These are phyloP conservation scores for Perithous albicinctus DNA, from an alignment of 2,888 invertebrate genomes.

Conservation along the genomic window DNA sequence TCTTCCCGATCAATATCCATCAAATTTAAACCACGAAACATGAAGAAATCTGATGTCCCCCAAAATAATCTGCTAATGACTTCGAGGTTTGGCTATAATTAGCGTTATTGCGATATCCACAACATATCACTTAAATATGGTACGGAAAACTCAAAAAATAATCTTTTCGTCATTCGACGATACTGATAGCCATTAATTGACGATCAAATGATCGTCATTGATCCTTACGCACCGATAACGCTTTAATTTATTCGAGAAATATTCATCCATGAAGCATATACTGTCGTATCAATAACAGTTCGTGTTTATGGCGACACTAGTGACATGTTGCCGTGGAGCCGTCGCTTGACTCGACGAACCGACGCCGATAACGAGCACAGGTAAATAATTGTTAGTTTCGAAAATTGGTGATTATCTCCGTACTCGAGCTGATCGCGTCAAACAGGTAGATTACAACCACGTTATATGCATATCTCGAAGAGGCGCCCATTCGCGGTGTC, in stretches of 20 bases:
- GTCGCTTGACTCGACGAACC: neutral
- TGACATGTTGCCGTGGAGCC: neutral
- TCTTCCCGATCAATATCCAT: constrained; percentile 3
- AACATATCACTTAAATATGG: constrained; percentile 10
- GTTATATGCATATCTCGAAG: constrained; percentile 18
- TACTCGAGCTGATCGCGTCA: neutral
- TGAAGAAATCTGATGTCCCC: neutral
- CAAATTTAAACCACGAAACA: neutral
- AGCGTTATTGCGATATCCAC: constrained; percentile 29
- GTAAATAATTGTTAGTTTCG: constrained; percentile 36
- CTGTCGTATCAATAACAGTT: constrained; percentile 18
- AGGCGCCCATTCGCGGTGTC: neutral
- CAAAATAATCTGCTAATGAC: constrained; percentile 9
- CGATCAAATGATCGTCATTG: constrained; percentile 44
- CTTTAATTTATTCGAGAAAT: constrained; percentile 53
- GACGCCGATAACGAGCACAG: constrained; percentile 20
- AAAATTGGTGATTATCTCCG: constrained; percentile 16
- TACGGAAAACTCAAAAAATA: constrained; percentile 31
- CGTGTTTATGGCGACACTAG: constrained; percentile 1
- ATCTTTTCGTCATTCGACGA: constrained; percentile 33
- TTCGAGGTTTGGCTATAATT: constrained; percentile 16
- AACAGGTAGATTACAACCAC: neutral
- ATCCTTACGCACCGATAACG: constrained; percentile 53
- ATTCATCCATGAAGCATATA: constrained; percentile 33
- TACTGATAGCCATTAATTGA: constrained; percentile 44